phyloP scores from a whole-genome alignment of 2,888 invertebrate species.

The Poecilus cupreus region DNA sequence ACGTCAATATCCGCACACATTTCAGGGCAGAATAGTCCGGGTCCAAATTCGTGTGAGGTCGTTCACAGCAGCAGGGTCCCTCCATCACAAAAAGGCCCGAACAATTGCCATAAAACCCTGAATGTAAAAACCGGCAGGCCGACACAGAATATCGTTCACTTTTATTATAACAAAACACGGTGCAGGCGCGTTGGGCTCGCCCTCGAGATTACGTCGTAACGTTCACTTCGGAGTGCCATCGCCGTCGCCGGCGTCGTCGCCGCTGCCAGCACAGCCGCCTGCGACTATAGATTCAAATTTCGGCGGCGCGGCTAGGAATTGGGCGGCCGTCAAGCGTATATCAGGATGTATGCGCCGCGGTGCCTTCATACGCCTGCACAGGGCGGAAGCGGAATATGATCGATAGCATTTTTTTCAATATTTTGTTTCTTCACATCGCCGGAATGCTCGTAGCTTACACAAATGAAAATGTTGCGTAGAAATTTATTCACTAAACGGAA shows the following conservation, averaged over 20 bases:
- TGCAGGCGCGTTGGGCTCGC: neutral
- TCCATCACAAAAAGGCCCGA: constrained; percentile 55
- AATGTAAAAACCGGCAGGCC: constrained; percentile 48
- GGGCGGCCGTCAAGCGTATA: constrained; percentile 29
- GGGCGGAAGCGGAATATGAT: neutral
- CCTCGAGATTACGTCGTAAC: constrained; percentile 57
- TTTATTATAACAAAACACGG: constrained; percentile 60
- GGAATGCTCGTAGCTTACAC: neutral
- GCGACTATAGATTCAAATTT: constrained; percentile 60
- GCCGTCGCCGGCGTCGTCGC: neutral
- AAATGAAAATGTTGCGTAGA: neutral
- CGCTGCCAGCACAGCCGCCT: neutral
- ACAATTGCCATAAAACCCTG: constrained; percentile 58
- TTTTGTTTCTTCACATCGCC: neutral
- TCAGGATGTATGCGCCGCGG: constrained; percentile 47
- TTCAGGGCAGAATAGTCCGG: neutral
- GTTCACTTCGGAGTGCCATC: constrained; percentile 31
- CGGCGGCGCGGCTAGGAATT: constrained; percentile 42
- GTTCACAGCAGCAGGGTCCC: constrained; percentile 11
- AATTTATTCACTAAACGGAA: too few species aligned
- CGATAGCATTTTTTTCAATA: constrained; percentile 5
- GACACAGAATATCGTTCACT: constrained; percentile 54
- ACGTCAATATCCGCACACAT: constrained; percentile 15
- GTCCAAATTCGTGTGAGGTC: constrained; percentile 2
- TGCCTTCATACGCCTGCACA: neutral